phyloP scores from a whole-genome alignment of 2,113 vertebrate species.

The Dipodomys merriami region DNA sequence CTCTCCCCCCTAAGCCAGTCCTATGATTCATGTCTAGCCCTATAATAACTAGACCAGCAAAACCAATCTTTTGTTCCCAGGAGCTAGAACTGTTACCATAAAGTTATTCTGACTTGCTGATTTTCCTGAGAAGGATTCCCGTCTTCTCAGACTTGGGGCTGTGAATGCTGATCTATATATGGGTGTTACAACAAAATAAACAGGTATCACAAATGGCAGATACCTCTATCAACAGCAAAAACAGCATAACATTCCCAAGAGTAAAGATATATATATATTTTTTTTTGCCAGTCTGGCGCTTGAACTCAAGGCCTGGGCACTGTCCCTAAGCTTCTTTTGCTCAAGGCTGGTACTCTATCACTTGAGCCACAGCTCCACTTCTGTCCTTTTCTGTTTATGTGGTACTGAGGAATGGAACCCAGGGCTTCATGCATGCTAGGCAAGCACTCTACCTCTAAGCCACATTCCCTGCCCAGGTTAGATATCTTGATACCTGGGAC shows the following conservation, averaged over 20 bases:
- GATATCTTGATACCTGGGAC: background rate
- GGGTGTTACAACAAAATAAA: conserved; percentile 61
- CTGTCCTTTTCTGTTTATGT: no score
- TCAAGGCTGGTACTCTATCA: no score
- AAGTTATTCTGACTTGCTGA: conserved; percentile 43
- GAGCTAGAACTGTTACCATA: conserved; percentile 20
- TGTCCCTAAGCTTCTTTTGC: no score
- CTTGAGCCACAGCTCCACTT: no score
- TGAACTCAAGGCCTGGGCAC: no score
- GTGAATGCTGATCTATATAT: conserved; percentile 29
- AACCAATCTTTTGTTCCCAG: conserved; percentile 21
- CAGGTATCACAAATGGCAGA: conserved; percentile 42
- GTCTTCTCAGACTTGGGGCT: background rate
- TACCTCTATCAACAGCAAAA: conserved; percentile 47
- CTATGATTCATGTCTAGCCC: conserved; percentile 27
- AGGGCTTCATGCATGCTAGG: no score
- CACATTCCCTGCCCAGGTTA: no score
- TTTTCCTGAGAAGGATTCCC: conserved; percentile 54
- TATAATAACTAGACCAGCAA: background rate
- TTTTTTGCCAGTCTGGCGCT: no score
- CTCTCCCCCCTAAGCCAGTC: background rate
- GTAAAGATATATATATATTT: background rate
- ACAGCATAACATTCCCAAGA: conserved; percentile 35
- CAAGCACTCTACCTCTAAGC: no score
- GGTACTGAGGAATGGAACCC: no score